Base-by-base conservation (phyloP, 2,113 vertebrate genomes). In the Gopherus flavomarginatus region DNA sequence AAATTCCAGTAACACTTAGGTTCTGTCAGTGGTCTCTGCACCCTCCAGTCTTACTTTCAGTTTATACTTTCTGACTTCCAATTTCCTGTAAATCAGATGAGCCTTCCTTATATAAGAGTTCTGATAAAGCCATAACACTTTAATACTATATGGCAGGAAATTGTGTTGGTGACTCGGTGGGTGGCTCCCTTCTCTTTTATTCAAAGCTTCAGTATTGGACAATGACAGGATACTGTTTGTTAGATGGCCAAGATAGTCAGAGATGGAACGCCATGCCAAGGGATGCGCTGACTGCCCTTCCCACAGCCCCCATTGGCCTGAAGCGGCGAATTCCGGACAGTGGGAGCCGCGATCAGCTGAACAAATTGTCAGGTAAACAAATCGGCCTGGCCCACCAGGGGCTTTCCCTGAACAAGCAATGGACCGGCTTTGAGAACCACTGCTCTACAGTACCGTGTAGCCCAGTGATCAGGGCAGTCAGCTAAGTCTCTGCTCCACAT, bases 151-250 rank as follows among this genome's bases (percentile, higher is more conserved):
- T 92, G 90, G 78, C 87, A 95, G 85, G 92, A 95, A 94, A 54
- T 81, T 89, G 56, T 69, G 47, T 47, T 92, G 89, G 59, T 90
- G 78, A 90, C 89, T 93, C 83, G 42, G 90, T 95, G 84, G 52
- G 57, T 96, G 87, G 6, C 86, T 10, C 86, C 77, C 69, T 87
- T 95, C 72, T 8, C 31, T 93, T 97, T 96, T 90, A 78, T 92
- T 85, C 81, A 2, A 0, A n/a, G 75, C 75, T 78, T 78, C 38
- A 78, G 42, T 26, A 44, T 16, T 44, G 69, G 93, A 72, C 82
- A 44, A 87, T 93, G 88, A 92, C 87, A 10, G 89, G 47, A 17
- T 49, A 90, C 88, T 89, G 79, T 95, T 83, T 84, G 24, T 14
- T 85, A 14, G 91, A 95, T 87, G 11, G 47, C 47, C 47, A 49